Conservation (phyloP, 2,113 vertebrate genomes). For the Scolopax mira region DNA sequence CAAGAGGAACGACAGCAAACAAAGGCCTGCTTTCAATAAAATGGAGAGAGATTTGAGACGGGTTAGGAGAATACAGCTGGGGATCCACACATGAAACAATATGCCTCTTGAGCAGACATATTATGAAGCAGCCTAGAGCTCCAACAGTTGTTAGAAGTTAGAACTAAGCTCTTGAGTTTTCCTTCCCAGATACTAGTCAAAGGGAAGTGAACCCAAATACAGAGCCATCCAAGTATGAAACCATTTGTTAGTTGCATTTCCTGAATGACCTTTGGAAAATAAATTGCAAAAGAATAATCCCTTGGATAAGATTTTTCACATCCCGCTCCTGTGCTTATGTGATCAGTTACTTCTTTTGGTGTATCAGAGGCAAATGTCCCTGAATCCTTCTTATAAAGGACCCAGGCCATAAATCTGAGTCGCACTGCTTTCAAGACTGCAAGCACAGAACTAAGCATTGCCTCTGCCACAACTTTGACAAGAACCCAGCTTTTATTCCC, state of each 20-base stretch:
- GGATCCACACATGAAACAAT: not conserved
- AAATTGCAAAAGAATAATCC: not conserved
- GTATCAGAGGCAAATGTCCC: not conserved
- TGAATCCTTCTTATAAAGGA: not conserved
- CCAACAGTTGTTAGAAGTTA: not conserved
- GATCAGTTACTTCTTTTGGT: not conserved
- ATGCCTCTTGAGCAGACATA: not conserved
- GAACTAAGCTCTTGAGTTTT: not conserved
- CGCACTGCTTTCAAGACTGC: not conserved
- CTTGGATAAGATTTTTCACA: not conserved
- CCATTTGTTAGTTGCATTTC: not conserved
- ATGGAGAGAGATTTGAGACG: not conserved
- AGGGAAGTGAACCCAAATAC: not conserved
- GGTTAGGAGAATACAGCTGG: not conserved
- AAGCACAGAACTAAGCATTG: not conserved
- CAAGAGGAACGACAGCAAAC: not conserved
- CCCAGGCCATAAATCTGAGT: not conserved
- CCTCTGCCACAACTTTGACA: not conserved
- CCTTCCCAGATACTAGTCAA: not conserved
- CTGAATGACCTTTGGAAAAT: not conserved
- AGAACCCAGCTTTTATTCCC: not conserved
- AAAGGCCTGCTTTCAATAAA: not conserved
- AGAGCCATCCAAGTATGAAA: not conserved
- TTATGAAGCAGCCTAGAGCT: not conserved
- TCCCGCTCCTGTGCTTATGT: no score